Evolutionary conservation across 1,140 invertebrate species (phyloP).

Genomic region (Drosophila sturtevanti): DNA sequence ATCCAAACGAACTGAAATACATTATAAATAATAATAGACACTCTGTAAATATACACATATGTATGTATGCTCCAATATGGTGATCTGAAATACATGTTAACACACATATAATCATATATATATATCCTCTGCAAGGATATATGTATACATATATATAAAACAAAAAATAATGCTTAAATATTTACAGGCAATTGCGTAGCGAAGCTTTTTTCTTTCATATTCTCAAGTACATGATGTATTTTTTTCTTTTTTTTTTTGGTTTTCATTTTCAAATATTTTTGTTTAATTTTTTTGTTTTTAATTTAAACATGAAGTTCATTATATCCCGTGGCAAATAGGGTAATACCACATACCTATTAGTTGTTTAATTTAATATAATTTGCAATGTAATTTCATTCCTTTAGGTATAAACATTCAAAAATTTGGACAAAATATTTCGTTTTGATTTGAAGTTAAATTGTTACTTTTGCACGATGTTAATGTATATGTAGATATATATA

Average conservation of each 20-base stretch:
- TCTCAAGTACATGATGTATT: slow-evolving; percentile 27
- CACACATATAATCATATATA: too few species aligned
- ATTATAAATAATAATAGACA: too few species aligned
- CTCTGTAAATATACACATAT: too few species aligned
- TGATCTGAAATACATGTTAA: background rate
- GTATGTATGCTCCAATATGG: background rate
- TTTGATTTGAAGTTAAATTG: slow-evolving; percentile 55
- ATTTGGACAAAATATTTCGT: slow-evolving; percentile 75
- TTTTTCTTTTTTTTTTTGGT: slow-evolving; percentile 9
- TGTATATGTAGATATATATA: slow-evolving; percentile 10
- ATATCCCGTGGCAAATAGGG: too few species aligned
- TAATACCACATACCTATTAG: slow-evolving; percentile 30
- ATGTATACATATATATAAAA: slow-evolving; percentile 3
- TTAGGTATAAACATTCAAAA: slow-evolving; percentile 75
- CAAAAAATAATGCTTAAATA: slow-evolving; percentile 58
- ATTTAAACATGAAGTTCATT: background rate
- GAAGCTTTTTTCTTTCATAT: slow-evolving; percentile 48
- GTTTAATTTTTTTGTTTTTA: too few species aligned
- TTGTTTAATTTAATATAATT: slow-evolving; percentile 40
- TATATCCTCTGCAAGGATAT: slow-evolving; percentile 23
- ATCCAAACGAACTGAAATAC: too few species aligned
- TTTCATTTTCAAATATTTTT: slow-evolving; percentile 4
- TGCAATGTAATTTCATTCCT: slow-evolving; percentile 41
- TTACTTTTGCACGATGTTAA: slow-evolving; percentile 14
- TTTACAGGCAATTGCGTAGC: slow-evolving; percentile 75